Evolutionary conservation across 2,888 invertebrate species (phyloP).

Genomic region (Aleiodes alternator): DNA sequence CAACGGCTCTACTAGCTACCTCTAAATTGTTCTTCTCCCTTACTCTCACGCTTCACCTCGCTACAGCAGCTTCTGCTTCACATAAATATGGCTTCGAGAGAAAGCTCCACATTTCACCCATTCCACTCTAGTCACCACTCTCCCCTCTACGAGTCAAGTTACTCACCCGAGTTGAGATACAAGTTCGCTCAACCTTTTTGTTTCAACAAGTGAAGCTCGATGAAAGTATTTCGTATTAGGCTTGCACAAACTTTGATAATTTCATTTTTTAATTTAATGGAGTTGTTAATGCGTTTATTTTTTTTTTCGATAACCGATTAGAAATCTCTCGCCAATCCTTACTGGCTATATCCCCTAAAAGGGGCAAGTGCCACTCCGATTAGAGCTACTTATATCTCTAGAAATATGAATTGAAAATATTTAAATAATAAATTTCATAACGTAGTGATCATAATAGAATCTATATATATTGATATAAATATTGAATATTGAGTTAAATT

Average conservation of each 20-base stretch:
- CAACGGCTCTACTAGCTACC: constrained; percentile 68
- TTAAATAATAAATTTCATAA: no score
- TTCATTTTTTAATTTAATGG: constrained; percentile 15
- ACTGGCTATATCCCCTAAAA: no score
- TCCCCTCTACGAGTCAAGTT: constrained; percentile 59
- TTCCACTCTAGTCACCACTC: constrained; percentile 40
- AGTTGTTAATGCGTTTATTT: constrained; percentile 7
- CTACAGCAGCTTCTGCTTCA: constrained; percentile 53
- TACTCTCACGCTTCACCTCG: constrained; percentile 50
- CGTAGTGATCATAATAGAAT: no score
- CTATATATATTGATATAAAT: no score
- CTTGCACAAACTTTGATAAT: constrained; percentile 18
- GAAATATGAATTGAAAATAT: no score
- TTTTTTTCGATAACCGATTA: no score
- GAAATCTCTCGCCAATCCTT: no score
- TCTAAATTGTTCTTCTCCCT: constrained; percentile 56
- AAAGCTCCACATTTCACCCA: constrained; percentile 27
- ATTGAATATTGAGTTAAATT: no score
- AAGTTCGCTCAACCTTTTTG: constrained; percentile 49
- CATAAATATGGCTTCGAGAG: constrained; percentile 67
- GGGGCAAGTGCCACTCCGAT: no score
- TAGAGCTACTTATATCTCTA: no score
- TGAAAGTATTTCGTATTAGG: constrained; percentile 12
- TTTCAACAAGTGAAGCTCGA: constrained; percentile 35
- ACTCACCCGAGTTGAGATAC: constrained; percentile 57